Evolutionary conservation across 2,888 invertebrate species (phyloP).

Genomic region (Pardosa pseudoannulata): DNA sequence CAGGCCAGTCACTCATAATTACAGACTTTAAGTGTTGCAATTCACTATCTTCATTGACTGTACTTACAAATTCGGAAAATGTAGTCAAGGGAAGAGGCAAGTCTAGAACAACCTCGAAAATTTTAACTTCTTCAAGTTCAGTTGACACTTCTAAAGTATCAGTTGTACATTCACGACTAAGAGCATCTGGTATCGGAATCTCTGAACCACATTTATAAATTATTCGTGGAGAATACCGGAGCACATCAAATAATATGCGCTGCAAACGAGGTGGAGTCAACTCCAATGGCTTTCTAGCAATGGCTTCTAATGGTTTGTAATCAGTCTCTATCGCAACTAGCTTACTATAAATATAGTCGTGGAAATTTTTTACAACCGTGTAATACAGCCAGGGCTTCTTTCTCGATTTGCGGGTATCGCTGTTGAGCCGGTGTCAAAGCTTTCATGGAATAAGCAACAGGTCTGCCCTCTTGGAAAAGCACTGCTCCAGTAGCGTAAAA

Average conservation of each 20-base stretch:
- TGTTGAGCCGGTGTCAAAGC: slow-evolving; percentile 37
- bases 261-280: slow-evolving; percentile 21
- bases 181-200: neutral
- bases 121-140: too few species aligned
- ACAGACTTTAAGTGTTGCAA: neutral
- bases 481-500: slow-evolving; percentile 11
- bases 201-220: neutral
- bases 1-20: neutral
- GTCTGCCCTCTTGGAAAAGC: slow-evolving; percentile 23
- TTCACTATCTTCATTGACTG: neutral
- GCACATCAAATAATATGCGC: neutral
- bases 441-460: slow-evolving; percentile 26
- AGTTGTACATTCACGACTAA: neutral
- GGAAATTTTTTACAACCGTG: slow-evolving; percentile 20
- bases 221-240: neutral
- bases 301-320: slow-evolving; percentile 30
- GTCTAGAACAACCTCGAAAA: neutral
- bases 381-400: slow-evolving; percentile 33
- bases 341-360: slow-evolving; percentile 30
- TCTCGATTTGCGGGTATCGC: slow-evolving; percentile 56
- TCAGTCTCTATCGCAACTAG: slow-evolving; percentile 26
- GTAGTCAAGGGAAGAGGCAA: neutral
- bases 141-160: neutral
- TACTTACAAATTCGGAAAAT: neutral
- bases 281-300: slow-evolving; percentile 11